Conservation (phyloP, 1,140 invertebrate genomes). For the Cryptotermes secundus region DNA sequence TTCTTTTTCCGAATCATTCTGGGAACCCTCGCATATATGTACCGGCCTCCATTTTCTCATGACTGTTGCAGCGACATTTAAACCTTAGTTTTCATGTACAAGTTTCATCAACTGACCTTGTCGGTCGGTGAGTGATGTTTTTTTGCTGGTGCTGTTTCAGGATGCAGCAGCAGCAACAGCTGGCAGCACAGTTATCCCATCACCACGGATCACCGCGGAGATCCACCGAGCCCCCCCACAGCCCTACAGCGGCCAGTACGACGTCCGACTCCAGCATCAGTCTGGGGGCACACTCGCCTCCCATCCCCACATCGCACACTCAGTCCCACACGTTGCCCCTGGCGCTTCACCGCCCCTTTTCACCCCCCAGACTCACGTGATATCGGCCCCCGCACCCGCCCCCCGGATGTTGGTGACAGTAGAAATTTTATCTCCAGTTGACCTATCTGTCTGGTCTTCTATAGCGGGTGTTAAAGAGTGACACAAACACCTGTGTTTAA, state of each 20-base stretch:
- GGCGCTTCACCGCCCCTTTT: conserved; percentile 55
- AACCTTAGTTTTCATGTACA: no score
- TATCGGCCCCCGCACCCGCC: conserved; percentile 43
- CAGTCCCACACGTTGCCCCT: conserved; percentile 39
- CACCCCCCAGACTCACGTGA: conserved; percentile 54
- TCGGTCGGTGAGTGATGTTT: background rate
- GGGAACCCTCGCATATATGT: no score
- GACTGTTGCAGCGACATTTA: no score
- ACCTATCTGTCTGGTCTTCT: background rate
- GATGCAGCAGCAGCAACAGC: conserved; percentile 48
- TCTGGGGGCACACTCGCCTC: conserved; percentile 55
- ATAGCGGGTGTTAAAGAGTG: background rate
- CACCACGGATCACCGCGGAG: conserved; percentile 38
- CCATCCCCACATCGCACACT: conserved; percentile 40
- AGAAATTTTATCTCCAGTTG: background rate
- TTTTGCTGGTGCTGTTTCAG: conserved; percentile 39
- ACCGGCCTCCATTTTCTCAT: no score
- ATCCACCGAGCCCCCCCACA: conserved; percentile 36
- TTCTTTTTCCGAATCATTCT: no score
- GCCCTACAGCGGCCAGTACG: conserved; percentile 43
- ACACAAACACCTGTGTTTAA: background rate
- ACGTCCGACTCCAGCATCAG: conserved; percentile 55
- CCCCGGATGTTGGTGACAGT: conserved; percentile 33
- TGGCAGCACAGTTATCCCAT: conserved; percentile 47
- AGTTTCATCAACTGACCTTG: no score